These are phyloP conservation scores for Holocentrus rufus DNA, from an alignment of 2,797 vertebrate species.

Conservation along the genomic window DNA sequence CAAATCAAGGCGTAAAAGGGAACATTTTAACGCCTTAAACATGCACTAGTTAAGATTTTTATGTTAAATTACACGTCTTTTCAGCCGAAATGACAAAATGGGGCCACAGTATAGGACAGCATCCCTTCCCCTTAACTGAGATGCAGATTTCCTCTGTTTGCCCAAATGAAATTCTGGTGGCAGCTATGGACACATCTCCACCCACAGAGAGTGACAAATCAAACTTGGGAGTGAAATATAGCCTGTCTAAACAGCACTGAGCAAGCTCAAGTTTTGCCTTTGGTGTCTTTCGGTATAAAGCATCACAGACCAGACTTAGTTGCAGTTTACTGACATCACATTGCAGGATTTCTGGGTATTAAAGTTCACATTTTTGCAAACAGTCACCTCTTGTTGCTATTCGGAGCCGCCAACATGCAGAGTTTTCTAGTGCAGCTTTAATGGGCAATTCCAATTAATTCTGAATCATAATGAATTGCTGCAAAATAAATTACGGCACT, in stretches of 20 bases:
- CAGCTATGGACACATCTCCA: too few relatives aligned
- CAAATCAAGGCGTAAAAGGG: neutral
- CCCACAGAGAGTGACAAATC: too few relatives aligned
- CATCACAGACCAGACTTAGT: too few relatives aligned
- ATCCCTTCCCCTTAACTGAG: too few relatives aligned
- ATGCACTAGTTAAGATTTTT: too few relatives aligned
- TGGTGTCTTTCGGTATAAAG: too few relatives aligned
- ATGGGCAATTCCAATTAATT: conserved; percentile 43
- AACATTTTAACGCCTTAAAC: neutral
- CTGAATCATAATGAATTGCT: conserved; percentile 41
- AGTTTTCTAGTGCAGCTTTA: neutral
- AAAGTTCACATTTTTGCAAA: neutral
- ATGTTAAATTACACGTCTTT: too few relatives aligned
- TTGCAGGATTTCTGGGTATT: neutral
- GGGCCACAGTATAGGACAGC: neutral
- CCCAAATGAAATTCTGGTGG: too few relatives aligned
- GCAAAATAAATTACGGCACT: conserved; percentile 33
- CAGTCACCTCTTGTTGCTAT: neutral
- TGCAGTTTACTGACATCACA: neutral
- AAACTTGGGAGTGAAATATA: too few relatives aligned
- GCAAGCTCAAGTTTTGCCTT: too few relatives aligned
- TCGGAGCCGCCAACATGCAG: neutral
- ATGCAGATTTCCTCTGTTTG: too few relatives aligned
- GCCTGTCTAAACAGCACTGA: too few relatives aligned
- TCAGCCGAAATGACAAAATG: neutral